Evolutionary conservation across 2,888 invertebrate genomes (phyloP).

Genomic region (Harpalus rubripes): DNA sequence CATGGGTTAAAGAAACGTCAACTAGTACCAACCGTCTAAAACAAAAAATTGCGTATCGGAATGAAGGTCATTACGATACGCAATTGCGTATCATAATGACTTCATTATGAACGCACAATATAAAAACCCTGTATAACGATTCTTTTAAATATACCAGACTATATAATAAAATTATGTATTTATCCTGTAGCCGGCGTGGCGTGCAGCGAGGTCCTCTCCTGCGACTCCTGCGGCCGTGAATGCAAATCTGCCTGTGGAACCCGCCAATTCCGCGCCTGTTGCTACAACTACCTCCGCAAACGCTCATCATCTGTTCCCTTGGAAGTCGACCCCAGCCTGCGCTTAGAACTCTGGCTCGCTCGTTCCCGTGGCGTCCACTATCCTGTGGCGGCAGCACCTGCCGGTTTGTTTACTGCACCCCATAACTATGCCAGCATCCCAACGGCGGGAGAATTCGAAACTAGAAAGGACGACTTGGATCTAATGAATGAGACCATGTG

Average conservation of each 20-base stretch:
- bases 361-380: constrained; percentile 71
- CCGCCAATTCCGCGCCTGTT: constrained; percentile 84
- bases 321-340: constrained; percentile 74
- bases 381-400: constrained; percentile 67
- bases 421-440: constrained; percentile 10
- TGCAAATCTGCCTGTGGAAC: constrained; percentile 85
- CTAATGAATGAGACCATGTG: constrained; percentile 22
- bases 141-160: too few relatives aligned
- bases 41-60: too few relatives aligned
- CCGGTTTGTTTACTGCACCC: constrained; percentile 8
- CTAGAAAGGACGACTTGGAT: constrained; percentile 18
- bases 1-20: too few relatives aligned
- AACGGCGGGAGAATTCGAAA: not conserved
- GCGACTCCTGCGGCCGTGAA: constrained; percentile 85
- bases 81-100: too few relatives aligned
- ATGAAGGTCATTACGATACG: too few relatives aligned
- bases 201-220: constrained; percentile 81
- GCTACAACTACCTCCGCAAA: constrained; percentile 85
- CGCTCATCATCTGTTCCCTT: constrained; percentile 76
- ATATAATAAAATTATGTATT: not conserved
- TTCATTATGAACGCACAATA: too few relatives aligned
- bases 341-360: constrained; percentile 75
- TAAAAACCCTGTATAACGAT: too few relatives aligned
- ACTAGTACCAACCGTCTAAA: too few relatives aligned
- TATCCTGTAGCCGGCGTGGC: constrained; percentile 75